Conservation (phyloP, 1,140 invertebrate species). For the Drosophila albomicans region DNA sequence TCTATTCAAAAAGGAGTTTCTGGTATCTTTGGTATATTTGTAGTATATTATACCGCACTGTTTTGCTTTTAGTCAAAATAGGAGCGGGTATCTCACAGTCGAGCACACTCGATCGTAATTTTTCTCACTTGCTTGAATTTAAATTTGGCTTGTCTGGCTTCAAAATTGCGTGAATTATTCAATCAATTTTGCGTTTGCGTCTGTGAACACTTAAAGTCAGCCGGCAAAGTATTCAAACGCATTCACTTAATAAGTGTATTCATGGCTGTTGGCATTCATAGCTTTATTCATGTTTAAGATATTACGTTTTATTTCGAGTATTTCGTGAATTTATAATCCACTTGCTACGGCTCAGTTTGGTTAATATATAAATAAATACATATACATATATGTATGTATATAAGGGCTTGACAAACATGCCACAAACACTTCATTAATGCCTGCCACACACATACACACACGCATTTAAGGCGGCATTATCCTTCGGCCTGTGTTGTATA, state of each 20-base stretch:
- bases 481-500: constrained; percentile 14
- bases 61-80: no score
- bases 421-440: constrained; percentile 43
- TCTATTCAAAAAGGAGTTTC: no score
- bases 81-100: no score
- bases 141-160: neutral
- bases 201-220: neutral
- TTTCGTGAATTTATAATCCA: constrained; percentile 27
- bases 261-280: neutral
- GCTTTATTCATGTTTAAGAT: constrained; percentile 20
- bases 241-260: neutral
- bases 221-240: neutral
- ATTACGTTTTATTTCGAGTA: constrained; percentile 21
- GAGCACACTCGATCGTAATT: no score
- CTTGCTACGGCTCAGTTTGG: constrained; percentile 4
- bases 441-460: constrained; percentile 1
- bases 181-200: neutral
- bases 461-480: neutral
- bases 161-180: neutral
- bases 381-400: constrained; percentile 8
- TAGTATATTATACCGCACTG: no score
- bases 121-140: neutral
- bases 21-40: no score
- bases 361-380: constrained; percentile 14
- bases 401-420: constrained; percentile 44